Evolutionary conservation across 2,888 invertebrate species (phyloP), one percentile per base, ranked within the genome.

Genomic region (Leucophenga montana): DNA sequence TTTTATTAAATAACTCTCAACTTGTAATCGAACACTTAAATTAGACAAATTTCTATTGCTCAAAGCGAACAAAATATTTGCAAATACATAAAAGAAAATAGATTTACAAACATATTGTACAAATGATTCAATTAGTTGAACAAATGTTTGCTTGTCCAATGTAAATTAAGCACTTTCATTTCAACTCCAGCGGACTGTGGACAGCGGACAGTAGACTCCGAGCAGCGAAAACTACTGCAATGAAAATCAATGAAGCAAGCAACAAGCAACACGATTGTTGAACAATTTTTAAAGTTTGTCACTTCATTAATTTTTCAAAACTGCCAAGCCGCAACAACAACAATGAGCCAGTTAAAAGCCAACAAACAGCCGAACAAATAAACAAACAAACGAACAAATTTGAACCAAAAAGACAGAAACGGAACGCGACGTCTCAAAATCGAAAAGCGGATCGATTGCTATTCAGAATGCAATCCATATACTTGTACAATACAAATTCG

Each of bases 231-330:
- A 18, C 0, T 6, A 3, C 54, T 20, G 22, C 54, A 54, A 54
- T 14, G 39, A 39, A 39, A 50, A 50, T 18, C 50, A 50, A 50
- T 18, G 50, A 50, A 16, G 56, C 59, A 22, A 22, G 48, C 68
- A 68, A 50, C 64, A 67, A 39, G 14, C 57, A 48, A 68, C 14
- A 22, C 14, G 27, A 39, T 57, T 73, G 71, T 73, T 66, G 67
- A 66, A 71, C 68, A 69, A 71, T 71, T 71, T 71, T 71, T 62
- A 71, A 69, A 66, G 68, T 69, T 69, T 71, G 69, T 69, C 71
- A 71, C 71, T 71, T 71, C 67, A 71, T 68, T 73, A 64, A 48
- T 48, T 46, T 44, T 48, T 64, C 53, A 53, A 53, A 53, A 20
- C 56, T 27, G 16, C 14, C 56, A 11, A n/a, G 13, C 53, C 20